Percentiles rank a stretch among this genome's conserved stretches.
Evolutionary conservation across 2,113 vertebrate genomes (phyloP).

Genomic region (Mionectes macconnelli): DNA sequence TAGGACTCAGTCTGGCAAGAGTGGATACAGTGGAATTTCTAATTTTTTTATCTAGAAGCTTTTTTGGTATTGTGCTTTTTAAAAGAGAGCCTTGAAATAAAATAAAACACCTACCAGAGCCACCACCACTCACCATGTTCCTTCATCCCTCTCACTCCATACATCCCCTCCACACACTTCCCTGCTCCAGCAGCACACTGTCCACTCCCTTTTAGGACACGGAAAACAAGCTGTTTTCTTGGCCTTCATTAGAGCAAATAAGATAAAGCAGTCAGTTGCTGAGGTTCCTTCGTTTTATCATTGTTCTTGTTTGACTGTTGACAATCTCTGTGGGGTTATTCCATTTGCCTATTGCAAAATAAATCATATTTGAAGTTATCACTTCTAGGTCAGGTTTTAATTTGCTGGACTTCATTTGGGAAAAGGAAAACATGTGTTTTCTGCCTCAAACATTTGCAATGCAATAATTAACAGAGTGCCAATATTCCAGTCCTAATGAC

Average conservation of each 20-base stretch:
- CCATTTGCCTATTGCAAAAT: background rate
- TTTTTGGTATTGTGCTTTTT: background rate
- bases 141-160: fast-evolving
- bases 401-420: slow-evolving; percentile 54
- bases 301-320: slow-evolving; percentile 39
- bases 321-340: slow-evolving; percentile 57
- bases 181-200: background rate
- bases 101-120: background rate
- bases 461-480: slow-evolving; percentile 52
- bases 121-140: background rate
- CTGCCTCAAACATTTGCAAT: slow-evolving; percentile 25
- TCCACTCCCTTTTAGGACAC: background rate
- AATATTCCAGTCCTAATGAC: slow-evolving; percentile 51
- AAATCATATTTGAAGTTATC: slow-evolving; percentile 51
- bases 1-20: background rate
- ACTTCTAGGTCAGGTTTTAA: slow-evolving; percentile 57
- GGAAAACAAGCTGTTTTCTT: slow-evolving; percentile 12
- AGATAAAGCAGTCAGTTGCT: slow-evolving; percentile 20
- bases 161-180: background rate
- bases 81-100: background rate
- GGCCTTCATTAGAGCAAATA: slow-evolving; percentile 35
- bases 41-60: fast-evolving
- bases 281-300: background rate
- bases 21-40: background rate
- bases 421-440: slow-evolving; percentile 1